A percentile compares a stretch with the other conserved stretches of the same genome.
Evolutionary conservation across 1,140 invertebrate species (phyloP).

Genomic region (Galendromus occidentalis): DNA sequence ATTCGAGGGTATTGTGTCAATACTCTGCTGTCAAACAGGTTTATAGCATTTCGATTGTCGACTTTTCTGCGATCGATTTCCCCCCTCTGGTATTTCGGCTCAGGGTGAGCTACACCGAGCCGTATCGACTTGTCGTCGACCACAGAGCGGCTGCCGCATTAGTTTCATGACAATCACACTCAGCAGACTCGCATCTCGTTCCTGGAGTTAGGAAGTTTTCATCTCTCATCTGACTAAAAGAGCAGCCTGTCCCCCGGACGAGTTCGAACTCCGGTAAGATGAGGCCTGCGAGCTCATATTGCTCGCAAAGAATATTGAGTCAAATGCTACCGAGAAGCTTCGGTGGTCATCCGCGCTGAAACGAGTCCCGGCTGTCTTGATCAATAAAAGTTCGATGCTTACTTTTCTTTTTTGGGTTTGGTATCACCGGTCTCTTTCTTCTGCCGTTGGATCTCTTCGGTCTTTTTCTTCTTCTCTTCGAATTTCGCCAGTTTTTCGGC

Average conservation of each 20-base stretch:
- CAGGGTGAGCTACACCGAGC: too few relatives aligned
- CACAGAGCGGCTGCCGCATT: too few relatives aligned
- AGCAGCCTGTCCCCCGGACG: constrained; percentile 11
- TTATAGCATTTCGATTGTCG: too few relatives aligned
- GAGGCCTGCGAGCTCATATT: neutral
- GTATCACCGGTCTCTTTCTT: constrained; percentile 32
- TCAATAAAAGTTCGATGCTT: constrained; percentile 19
- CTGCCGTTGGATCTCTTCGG: constrained; percentile 26
- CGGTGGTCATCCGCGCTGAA: neutral
- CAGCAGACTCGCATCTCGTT: too few relatives aligned
- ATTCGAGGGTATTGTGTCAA: too few relatives aligned
- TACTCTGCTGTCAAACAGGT: too few relatives aligned
- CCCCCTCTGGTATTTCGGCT: too few relatives aligned
- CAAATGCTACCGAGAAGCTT: neutral
- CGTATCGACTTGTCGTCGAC: too few relatives aligned
- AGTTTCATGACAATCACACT: too few relatives aligned
- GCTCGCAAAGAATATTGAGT: neutral
- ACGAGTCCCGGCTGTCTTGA: neutral
- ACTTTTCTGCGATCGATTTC: too few relatives aligned
- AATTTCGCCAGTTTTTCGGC: constrained; percentile 75
- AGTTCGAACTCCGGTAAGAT: constrained; percentile 12
- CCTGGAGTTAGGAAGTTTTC: too few relatives aligned
- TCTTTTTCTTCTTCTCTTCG: constrained; percentile 55
- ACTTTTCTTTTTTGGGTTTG: constrained; percentile 28
- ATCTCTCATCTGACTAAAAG: constrained; percentile 45